phyloP scores from a whole-genome alignment of 2,888 invertebrate genomes.

The Clanis bilineata region DNA sequence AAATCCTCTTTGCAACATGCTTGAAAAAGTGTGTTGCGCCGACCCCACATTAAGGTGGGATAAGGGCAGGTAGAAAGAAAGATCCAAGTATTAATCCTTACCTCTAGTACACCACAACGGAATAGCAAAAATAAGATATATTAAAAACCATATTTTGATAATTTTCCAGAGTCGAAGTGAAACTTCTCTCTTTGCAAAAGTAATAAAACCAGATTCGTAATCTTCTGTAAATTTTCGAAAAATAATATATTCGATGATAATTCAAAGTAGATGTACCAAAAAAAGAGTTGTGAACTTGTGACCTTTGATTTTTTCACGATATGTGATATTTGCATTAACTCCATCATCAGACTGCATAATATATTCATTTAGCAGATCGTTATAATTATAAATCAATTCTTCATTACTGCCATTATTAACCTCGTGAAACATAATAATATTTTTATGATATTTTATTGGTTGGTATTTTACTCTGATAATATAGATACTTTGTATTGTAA shows the following conservation, averaged over 20 bases:
- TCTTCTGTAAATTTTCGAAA: not conserved
- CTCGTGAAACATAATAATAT: not conserved
- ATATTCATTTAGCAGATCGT: conserved; percentile 10
- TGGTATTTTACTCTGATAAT: not conserved
- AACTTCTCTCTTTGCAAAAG: conserved; percentile 11
- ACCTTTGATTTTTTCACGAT: conserved; percentile 21
- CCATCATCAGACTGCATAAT: conserved; percentile 6
- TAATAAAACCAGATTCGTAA: not conserved
- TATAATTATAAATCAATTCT: conserved; percentile 1
- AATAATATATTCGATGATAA: not conserved
- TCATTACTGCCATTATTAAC: not conserved
- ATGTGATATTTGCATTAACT: not conserved
- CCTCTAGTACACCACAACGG: conserved; percentile 69
- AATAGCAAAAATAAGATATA: conserved; percentile 55
- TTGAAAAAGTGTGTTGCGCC: too few species aligned
- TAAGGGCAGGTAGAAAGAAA: too few species aligned
- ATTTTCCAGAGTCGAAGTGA: conserved; percentile 42
- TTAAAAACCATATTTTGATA: conserved; percentile 49
- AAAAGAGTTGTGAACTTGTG: conserved; percentile 19
- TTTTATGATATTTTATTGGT: not conserved
- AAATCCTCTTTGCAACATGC: too few species aligned
- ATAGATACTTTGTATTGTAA: too few species aligned
- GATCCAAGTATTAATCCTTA: conserved; percentile 26
- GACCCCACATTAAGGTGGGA: too few species aligned
- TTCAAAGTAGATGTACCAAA: not conserved